Evolutionary conservation across 2,797 vertebrate species (phyloP).

Genomic region (Coranthus polyacanthus): DNA sequence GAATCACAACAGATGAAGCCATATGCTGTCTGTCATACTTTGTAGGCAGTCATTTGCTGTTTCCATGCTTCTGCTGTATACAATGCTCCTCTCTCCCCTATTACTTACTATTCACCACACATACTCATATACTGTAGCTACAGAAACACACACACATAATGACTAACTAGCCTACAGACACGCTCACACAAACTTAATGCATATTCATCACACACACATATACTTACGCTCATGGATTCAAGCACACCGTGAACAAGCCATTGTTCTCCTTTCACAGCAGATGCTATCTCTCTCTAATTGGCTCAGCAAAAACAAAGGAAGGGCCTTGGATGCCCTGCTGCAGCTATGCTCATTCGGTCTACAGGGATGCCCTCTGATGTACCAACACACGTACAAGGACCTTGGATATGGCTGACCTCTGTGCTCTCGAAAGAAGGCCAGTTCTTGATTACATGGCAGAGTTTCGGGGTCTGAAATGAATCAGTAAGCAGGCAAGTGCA

Average conservation of each 20-base stretch:
- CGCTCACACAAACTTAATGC: conserved; percentile 46
- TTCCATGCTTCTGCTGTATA: conserved; percentile 63
- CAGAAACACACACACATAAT: conserved; percentile 47
- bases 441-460: conserved; percentile 70
- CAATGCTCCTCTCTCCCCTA: conserved; percentile 58
- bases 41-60: conserved; percentile 61
- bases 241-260: conserved; percentile 73
- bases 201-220: conserved; percentile 39
- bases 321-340: conserved; percentile 78
- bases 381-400: conserved; percentile 58
- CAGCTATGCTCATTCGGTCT: conserved; percentile 63
- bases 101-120: conserved; percentile 63
- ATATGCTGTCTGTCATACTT: conserved; percentile 77
- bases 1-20: conserved; percentile 75
- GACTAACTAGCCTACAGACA: conserved; percentile 59
- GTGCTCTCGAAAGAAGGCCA: conserved; percentile 58
- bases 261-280: conserved; percentile 83
- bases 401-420: conserved; percentile 74
- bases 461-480: conserved; percentile 69
- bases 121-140: conserved; percentile 53
- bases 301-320: conserved; percentile 84
- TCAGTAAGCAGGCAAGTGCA: conserved; percentile 49
- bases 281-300: conserved; percentile 86
- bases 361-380: conserved; percentile 71
- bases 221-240: conserved; percentile 49